Conservation (phyloP, 2,797 vertebrate genomes). For the Sebastes umbrosus region DNA sequence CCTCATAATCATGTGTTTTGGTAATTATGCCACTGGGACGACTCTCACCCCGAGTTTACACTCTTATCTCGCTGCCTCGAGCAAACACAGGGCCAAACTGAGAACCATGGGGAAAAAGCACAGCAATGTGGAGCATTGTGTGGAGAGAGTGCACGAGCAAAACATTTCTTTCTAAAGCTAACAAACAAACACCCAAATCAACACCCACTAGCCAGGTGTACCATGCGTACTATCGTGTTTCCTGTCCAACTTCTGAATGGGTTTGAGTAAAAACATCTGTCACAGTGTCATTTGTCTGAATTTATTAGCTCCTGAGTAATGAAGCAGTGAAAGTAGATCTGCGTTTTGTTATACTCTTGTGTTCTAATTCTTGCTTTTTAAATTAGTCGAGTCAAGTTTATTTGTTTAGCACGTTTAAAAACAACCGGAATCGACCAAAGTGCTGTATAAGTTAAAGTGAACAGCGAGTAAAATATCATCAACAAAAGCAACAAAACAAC, state of each 20-base stretch:
- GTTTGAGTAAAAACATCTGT: neutral
- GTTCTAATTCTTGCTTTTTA: neutral
- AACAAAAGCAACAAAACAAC: too few relatives aligned
- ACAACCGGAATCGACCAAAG: too few relatives aligned
- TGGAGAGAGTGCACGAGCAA: neutral
- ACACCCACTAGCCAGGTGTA: neutral
- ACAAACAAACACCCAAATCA: neutral
- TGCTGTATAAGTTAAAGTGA: too few relatives aligned
- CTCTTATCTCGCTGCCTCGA: slow-evolving; percentile 10
- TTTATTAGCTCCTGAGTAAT: neutral
- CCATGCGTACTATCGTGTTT: neutral
- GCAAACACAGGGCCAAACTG: slow-evolving; percentile 1
- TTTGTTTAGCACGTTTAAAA: too few relatives aligned
- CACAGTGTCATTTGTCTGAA: neutral
- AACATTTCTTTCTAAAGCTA: neutral
- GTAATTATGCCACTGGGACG: slow-evolving; percentile 9
- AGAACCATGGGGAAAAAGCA: neutral
- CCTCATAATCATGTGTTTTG: slow-evolving; percentile 47
- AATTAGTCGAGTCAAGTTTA: too few relatives aligned
- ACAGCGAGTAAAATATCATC: too few relatives aligned
- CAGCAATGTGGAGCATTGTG: neutral
- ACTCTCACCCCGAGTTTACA: slow-evolving; percentile 19
- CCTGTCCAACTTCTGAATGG: neutral
- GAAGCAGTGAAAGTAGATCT: neutral
- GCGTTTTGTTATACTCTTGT: neutral